Conservation (phyloP, 2,113 vertebrate genomes). For the Cololabis saira region DNA sequence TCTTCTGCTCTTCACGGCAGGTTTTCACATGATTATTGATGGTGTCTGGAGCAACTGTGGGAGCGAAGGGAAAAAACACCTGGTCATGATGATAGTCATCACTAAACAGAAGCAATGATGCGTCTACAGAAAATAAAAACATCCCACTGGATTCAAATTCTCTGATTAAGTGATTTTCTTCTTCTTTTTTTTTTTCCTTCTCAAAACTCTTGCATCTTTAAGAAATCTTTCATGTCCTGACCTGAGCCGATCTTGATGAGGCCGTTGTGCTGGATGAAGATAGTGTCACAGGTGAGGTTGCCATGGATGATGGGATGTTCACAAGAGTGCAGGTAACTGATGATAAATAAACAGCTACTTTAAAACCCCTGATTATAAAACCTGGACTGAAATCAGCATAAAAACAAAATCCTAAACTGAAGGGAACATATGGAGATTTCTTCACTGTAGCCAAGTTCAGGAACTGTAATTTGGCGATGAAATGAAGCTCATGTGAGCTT, state of each 20-base stretch:
- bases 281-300: slow-evolving; percentile 98
- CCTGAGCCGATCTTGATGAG: slow-evolving; percentile 99
- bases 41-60: slow-evolving; percentile 94
- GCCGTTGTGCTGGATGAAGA: slow-evolving; percentile 99
- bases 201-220: neutral
- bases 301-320: slow-evolving; percentile 98
- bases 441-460: too few relatives aligned
- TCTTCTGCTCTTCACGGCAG: slow-evolving; percentile 98
- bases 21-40: slow-evolving; percentile 99
- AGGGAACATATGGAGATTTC: too few relatives aligned
- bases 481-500: too few relatives aligned
- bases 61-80: neutral
- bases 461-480: too few relatives aligned
- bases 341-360: neutral
- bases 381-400: too few relatives aligned
- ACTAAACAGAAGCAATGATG: too few relatives aligned
- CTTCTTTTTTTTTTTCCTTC: neutral
- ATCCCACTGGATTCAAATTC: too few relatives aligned
- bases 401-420: too few relatives aligned
- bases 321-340: slow-evolving; percentile 97
- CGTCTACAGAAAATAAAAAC: neutral
- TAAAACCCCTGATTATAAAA: too few relatives aligned
- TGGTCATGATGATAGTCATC: neutral
- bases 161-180: neutral
- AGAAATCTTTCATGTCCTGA: slow-evolving; percentile 57